Base-by-base conservation (phyloP, 2,113 vertebrate species). In the mouse (Mus musculus) region DNA sequence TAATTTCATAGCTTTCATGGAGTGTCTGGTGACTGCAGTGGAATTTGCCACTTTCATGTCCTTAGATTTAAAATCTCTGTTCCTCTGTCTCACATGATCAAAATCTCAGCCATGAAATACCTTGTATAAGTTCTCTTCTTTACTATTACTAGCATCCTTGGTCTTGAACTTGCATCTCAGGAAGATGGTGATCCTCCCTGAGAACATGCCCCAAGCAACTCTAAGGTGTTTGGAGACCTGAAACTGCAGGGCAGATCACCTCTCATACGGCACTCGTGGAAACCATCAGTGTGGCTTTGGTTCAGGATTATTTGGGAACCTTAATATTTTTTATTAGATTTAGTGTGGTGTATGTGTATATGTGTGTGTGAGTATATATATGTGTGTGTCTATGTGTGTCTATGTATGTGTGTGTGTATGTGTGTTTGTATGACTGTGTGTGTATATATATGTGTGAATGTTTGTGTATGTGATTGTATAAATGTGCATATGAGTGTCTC, bases 131-230 rank as follows among this genome's bases (percentile, higher is more conserved):
- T 82, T 75, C 59, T 91, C 11, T 92, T 88, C 93, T 91, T 72
- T 95, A 78, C 73, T 95, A 93, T 81, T 19, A 71, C 28, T 76
- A 67, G 67, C 14, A 39, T 56, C 11, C 39, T 86, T 91, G 16
- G 39, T 87, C 61, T 91, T 77, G n/a, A 77, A 14, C 49, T 61
- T 30, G 33, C 17, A 54, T 36, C 61, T 73, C 73, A 36, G 67
- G 30, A 69, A 14, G 14, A 69, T 36, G 30, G 28, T 7, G 67
- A 14, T 76, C n/a, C 2, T 28, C 61, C 56, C 30, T 39, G 17
- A 59, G 39, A 49, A 89, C 59, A 67, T 90, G n/a, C 49, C 46
- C 65, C 63, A n/a, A 5, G 10, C 49, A 2, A 33, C 46, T 54
- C 28, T 39, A 77, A 72, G 59, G 28, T 7, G 42, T 87, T 76